Evolutionary conservation across 2,888 invertebrate species (phyloP).

Genomic region (Xestobium rufovillosum): DNA sequence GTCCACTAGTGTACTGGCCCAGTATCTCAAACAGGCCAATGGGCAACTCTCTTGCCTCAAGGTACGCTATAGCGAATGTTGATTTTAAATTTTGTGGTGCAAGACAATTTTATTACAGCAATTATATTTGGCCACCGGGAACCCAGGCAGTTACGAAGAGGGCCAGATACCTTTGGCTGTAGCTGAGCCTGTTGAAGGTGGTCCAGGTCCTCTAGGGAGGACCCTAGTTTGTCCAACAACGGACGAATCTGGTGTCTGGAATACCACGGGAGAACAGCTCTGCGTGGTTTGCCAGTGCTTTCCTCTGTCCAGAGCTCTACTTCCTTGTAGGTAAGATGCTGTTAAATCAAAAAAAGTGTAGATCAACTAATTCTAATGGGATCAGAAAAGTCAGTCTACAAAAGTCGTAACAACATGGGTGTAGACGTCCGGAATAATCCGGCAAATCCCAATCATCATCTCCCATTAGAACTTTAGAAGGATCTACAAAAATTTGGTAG

Average conservation of each 20-base stretch:
- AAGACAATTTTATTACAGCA: conserved; percentile 56
- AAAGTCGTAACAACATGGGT: not conserved
- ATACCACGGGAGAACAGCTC: conserved; percentile 52
- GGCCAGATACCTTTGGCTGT: conserved; percentile 47
- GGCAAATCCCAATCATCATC: not conserved
- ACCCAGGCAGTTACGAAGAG: conserved; percentile 50
- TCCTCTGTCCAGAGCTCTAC: conserved; percentile 67
- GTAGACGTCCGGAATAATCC: not conserved
- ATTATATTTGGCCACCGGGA: conserved; percentile 68
- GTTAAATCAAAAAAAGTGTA: too few relatives aligned
- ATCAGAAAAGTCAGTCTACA: too few relatives aligned
- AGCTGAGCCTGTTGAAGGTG: conserved; percentile 47
- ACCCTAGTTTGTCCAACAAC: conserved; percentile 38
- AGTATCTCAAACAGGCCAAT: conserved; percentile 78
- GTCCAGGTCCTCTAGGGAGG: conserved; percentile 37
- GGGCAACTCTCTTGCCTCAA: conserved; percentile 76
- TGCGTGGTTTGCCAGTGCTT: conserved; percentile 80
- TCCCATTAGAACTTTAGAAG: not conserved
- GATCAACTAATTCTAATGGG: too few relatives aligned
- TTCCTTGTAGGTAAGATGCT: conserved; percentile 62
- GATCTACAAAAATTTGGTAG: too few relatives aligned
- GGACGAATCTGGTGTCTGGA: conserved; percentile 46
- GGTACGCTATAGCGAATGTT: conserved; percentile 48
- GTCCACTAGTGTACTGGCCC: conserved; percentile 74
- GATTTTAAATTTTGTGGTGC: too few relatives aligned